phyloP scores from a whole-genome alignment of 2,797 vertebrate species.

The Crossoptilon crossoptilon region DNA sequence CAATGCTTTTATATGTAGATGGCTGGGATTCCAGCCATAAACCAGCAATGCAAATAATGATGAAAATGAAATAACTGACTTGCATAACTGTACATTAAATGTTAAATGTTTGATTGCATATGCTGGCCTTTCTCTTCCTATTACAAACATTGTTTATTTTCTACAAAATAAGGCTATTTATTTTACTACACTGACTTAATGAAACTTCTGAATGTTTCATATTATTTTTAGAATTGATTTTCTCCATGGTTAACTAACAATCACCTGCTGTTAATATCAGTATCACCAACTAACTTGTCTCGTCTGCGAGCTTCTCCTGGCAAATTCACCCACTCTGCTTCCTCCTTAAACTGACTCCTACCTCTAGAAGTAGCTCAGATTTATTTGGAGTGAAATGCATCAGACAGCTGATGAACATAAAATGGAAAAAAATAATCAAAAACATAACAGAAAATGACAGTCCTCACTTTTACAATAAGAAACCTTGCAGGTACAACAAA shows the following conservation, averaged over 20 bases:
- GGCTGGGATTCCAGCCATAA: neutral
- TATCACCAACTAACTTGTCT: neutral
- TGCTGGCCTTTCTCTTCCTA: neutral
- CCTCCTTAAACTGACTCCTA: neutral
- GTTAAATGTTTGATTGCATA: neutral
- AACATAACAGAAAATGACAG: conserved; percentile 2
- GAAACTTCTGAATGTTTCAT: neutral
- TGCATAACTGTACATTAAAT: neutral
- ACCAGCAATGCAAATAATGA: neutral
- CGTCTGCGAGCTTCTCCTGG: neutral
- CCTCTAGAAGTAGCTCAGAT: conserved; percentile 39
- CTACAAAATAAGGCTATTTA: neutral
- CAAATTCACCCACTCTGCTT: neutral
- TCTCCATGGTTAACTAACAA: neutral
- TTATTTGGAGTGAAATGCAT: conserved; percentile 15
- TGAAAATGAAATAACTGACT: neutral
- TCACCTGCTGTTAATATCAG: neutral
- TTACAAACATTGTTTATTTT: neutral
- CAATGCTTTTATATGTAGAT: neutral
- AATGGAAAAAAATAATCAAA: conserved; percentile 58
- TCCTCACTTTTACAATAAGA: neutral
- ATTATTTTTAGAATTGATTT: neutral
- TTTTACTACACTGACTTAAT: neutral
- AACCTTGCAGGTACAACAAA: conserved; percentile 23
- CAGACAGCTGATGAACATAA: conserved; percentile 42